phyloP scores from a whole-genome alignment of 2,888 invertebrate species.

The Hofmannophila pseudospretella region DNA sequence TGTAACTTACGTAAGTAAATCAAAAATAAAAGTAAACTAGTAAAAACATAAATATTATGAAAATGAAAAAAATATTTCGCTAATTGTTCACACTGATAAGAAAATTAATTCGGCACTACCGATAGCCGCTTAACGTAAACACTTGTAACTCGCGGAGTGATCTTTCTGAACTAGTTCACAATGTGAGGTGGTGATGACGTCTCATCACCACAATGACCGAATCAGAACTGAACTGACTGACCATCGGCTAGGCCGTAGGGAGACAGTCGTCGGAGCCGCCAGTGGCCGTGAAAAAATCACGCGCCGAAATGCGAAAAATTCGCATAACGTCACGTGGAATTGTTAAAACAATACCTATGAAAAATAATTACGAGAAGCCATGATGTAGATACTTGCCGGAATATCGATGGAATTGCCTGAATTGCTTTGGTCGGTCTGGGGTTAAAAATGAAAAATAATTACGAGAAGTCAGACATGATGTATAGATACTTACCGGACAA shows the following conservation, averaged over 20 bases:
- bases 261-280: not conserved
- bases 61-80: too few relatives aligned
- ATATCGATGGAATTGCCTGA: too few relatives aligned
- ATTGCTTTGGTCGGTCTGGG: too few relatives aligned
- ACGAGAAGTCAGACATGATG: too few relatives aligned
- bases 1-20: too few relatives aligned
- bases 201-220: conserved; percentile 1
- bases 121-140: not conserved
- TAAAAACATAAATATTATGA: too few relatives aligned
- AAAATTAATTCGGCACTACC: conserved; percentile 2
- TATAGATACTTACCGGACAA: too few relatives aligned
- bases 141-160: not conserved
- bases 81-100: not conserved
- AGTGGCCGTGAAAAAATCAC: not conserved
- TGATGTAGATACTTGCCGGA: too few relatives aligned
- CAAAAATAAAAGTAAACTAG: too few relatives aligned
- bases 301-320: conserved; percentile 1
- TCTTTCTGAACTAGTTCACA: not conserved
- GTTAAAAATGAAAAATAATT: too few relatives aligned
- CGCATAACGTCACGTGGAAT: not conserved
- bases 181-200: not conserved
- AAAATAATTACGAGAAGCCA: too few relatives aligned
- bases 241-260: not conserved
- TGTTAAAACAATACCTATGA: too few relatives aligned
- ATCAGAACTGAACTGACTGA: not conserved